Conservation (phyloP, 2,888 invertebrate species). For the Podotricha telesiphe region DNA sequence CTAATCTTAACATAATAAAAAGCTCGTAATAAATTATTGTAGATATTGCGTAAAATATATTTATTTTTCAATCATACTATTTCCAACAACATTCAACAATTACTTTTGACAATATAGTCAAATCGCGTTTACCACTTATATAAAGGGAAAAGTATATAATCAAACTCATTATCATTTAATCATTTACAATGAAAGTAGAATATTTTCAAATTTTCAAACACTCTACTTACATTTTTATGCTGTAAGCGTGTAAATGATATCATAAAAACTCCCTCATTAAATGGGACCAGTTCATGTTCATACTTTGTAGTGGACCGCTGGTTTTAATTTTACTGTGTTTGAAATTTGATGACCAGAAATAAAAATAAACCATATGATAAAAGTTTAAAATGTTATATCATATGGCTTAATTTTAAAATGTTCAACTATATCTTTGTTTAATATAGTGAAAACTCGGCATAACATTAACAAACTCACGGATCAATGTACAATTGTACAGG, state of each 20-base stretch:
- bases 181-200: constrained; percentile 22
- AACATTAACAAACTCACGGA: too few relatives aligned
- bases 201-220: constrained; percentile 27
- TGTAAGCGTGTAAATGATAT: constrained; percentile 38
- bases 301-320: constrained; percentile 41
- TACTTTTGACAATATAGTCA: not conserved
- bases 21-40: too few relatives aligned
- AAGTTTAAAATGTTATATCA: not conserved
- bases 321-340: constrained; percentile 34
- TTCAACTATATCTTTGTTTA: not conserved
- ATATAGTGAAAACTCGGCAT: not conserved
- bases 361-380: not conserved
- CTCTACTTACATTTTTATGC: constrained; percentile 27
- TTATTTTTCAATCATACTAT: too few relatives aligned
- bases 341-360: constrained; percentile 12
- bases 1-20: too few relatives aligned
- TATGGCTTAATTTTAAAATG: not conserved
- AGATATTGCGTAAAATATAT: too few relatives aligned
- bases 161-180: too few relatives aligned
- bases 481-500: too few relatives aligned
- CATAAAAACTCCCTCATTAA: constrained; percentile 42
- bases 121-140: not conserved
- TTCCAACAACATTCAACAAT: too few relatives aligned
- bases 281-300: constrained; percentile 34
- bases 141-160: not conserved